Evolutionary conservation across 2,797 vertebrate genomes (phyloP).

Genomic region (Mionectes olivaceus): DNA sequence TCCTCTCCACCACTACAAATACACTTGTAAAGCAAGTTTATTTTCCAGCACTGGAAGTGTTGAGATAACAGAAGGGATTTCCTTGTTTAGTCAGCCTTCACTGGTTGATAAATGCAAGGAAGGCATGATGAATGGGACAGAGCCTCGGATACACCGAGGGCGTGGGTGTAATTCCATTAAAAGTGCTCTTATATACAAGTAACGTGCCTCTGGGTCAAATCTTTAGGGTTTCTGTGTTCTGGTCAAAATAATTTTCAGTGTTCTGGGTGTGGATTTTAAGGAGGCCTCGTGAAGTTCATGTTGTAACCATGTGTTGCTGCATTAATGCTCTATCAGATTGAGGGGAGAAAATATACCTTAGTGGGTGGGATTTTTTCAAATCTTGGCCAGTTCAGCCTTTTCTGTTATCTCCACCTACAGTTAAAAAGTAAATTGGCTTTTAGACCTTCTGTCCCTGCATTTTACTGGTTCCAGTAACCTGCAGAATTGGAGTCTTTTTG

Average conservation of each 20-base stretch:
- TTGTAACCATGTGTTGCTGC: accelerated
- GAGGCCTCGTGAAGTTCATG: background rate
- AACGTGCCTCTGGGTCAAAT: background rate
- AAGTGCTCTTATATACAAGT: background rate
- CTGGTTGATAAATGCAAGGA: slow-evolving; percentile 12
- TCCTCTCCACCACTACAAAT: background rate
- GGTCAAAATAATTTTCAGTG: background rate
- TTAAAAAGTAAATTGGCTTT: slow-evolving; percentile 3
- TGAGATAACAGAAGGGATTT: slow-evolving; percentile 58
- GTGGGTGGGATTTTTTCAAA: background rate
- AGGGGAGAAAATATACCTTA: background rate
- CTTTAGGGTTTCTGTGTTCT: background rate
- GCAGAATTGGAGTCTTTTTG: background rate
- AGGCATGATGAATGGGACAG: background rate
- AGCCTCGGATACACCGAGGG: background rate
- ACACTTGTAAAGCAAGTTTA: slow-evolving; percentile 3
- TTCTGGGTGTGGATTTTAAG: background rate
- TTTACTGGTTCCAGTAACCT: slow-evolving; percentile 5
- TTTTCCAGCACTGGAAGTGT: slow-evolving; percentile 51
- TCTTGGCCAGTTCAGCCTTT: background rate
- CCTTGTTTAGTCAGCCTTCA: slow-evolving; percentile 55
- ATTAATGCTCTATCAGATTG: background rate
- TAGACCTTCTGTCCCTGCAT: background rate
- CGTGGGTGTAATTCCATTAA: background rate
- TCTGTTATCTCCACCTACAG: slow-evolving; percentile 46